Conservation (phyloP, 2,113 vertebrate genomes). For the Microtus richardsoni region DNA sequence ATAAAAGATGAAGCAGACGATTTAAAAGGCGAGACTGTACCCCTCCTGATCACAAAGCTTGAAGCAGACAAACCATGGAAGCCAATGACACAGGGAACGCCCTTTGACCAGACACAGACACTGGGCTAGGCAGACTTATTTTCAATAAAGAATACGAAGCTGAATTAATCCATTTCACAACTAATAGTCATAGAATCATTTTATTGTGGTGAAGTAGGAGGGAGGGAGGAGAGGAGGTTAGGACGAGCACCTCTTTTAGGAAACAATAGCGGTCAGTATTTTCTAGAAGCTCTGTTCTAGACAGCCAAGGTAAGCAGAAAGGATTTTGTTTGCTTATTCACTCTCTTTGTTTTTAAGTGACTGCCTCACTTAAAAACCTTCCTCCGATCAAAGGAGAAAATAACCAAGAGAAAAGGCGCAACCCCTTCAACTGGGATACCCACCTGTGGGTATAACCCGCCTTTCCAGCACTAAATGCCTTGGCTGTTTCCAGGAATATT, state of each 20-base stretch:
- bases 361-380: not conserved
- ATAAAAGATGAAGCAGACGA: slow-evolving; percentile 74
- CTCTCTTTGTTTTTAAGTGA: slow-evolving; percentile 54
- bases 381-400: slow-evolving; percentile 31
- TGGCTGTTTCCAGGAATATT: slow-evolving; percentile 45
- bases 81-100: slow-evolving; percentile 70
- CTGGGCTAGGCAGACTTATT: slow-evolving; percentile 59
- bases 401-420: slow-evolving; percentile 25
- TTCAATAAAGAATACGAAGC: slow-evolving; percentile 66
- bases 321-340: slow-evolving; percentile 40
- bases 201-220: slow-evolving; percentile 66
- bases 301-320: slow-evolving; percentile 63
- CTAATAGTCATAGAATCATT: slow-evolving; percentile 77
- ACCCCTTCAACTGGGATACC: not conserved
- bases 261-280: slow-evolving; percentile 62
- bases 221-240: slow-evolving; percentile 29
- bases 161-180: slow-evolving; percentile 76
- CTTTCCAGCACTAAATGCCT: not conserved
- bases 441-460: not conserved
- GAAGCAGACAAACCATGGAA: slow-evolving; percentile 67
- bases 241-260: slow-evolving; percentile 43
- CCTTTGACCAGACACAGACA: slow-evolving; percentile 73
- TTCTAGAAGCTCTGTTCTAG: slow-evolving; percentile 71
- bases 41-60: slow-evolving; percentile 67
- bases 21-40: slow-evolving; percentile 70